Percentiles rank a stretch among this genome's conserved stretches.
phyloP scores from a whole-genome alignment of 1,140 invertebrate genomes.

The Xylocopa sonorina region DNA sequence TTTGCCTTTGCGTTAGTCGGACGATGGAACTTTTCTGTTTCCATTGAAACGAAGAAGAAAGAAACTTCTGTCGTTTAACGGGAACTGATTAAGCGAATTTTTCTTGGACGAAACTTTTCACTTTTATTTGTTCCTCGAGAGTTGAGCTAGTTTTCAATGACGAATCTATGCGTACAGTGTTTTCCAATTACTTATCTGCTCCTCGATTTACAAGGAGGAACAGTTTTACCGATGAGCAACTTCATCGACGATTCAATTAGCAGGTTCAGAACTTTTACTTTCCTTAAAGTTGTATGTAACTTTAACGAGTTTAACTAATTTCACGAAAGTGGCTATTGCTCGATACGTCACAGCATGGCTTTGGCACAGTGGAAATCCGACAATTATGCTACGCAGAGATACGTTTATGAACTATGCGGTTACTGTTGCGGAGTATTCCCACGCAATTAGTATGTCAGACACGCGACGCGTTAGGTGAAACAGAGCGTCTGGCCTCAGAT shows the following conservation, averaged over 20 bases:
- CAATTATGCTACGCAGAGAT: neutral
- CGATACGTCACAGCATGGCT: neutral
- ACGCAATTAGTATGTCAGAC: conserved; percentile 1
- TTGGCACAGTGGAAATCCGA: conserved; percentile 2
- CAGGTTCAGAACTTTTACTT: no score
- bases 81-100: neutral
- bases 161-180: neutral
- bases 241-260: no score
- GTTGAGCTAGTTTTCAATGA: neutral
- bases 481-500: neutral
- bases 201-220: no score
- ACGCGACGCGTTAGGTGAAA: neutral
- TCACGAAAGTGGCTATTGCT: neutral
- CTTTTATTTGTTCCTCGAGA: neutral
- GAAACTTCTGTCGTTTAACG: neutral
- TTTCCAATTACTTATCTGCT: no score
- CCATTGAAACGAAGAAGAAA: neutral
- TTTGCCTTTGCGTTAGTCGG: neutral
- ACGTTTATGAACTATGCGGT: conserved; percentile 1
- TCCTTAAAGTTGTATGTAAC: no score
- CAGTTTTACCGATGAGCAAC: no score
- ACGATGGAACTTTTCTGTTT: neutral
- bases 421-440: neutral
- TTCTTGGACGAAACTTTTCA: neutral
- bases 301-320: conserved; percentile 6